A percentile compares a stretch with the other conserved stretches of the same genome.
Evolutionary conservation across 2,888 invertebrate species (phyloP).

Genomic region (Eulithis prunata): DNA sequence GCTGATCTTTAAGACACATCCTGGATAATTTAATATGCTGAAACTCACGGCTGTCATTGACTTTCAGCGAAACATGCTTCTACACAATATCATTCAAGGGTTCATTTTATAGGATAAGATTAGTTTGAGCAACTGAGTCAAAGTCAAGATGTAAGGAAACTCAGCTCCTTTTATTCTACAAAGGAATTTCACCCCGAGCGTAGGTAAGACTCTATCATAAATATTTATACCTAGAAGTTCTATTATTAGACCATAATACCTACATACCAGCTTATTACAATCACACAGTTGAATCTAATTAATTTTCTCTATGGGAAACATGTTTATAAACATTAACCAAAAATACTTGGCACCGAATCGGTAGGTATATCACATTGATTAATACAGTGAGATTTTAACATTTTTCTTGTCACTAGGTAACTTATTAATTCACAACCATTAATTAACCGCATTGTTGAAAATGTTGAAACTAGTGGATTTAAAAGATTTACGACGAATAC

Average conservation of each 20-base stretch:
- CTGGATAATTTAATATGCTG: not conserved
- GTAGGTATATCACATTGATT: constrained; percentile 28
- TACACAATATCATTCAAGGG: not conserved
- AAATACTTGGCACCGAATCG: constrained; percentile 26
- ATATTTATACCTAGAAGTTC: too few relatives aligned
- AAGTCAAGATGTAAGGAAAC: too few relatives aligned
- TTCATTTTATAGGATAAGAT: too few relatives aligned
- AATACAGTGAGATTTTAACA: constrained; percentile 27
- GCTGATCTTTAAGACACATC: not conserved
- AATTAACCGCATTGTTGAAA: constrained; percentile 34
- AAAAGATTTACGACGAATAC: constrained; percentile 34
- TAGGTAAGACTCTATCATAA: too few relatives aligned
- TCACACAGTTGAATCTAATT: constrained; percentile 5
- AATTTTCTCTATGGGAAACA: constrained; percentile 10
- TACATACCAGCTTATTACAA: not conserved
- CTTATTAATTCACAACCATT: constrained; percentile 35
- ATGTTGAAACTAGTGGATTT: constrained; percentile 30
- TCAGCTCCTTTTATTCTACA: too few relatives aligned
- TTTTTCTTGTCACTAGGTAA: constrained; percentile 25
- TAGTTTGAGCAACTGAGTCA: too few relatives aligned
- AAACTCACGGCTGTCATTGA: not conserved
- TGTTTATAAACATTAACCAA: constrained; percentile 1
- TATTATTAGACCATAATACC: too few relatives aligned
- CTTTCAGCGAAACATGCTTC: too few relatives aligned
- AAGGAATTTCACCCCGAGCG: too few relatives aligned